Conservation (phyloP, 2,888 invertebrate genomes). For the Calliphora vomitoria region DNA sequence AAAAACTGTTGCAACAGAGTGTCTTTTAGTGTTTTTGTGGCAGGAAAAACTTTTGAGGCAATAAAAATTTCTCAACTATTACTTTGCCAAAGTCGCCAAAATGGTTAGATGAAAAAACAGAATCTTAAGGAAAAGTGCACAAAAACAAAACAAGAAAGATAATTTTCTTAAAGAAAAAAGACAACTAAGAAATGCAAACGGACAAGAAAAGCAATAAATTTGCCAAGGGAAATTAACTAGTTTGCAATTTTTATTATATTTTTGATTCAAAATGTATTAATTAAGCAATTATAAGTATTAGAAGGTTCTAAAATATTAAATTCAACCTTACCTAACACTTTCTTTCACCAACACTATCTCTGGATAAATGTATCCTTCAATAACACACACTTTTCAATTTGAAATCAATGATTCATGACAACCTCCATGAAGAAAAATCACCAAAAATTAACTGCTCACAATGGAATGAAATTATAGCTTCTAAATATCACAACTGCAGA, state of each 20-base stretch:
- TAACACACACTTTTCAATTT: conserved; percentile 44
- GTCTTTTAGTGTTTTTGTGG: conserved; percentile 66
- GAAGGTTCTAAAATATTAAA: no score
- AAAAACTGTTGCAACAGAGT: conserved; percentile 62
- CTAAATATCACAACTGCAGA: not conserved
- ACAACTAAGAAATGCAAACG: not conserved
- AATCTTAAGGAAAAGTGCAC: not conserved
- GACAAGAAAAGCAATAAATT: conserved; percentile 40
- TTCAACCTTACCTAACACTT: no score
- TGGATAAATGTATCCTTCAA: conserved; percentile 35
- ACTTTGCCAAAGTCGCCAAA: conserved; percentile 68
- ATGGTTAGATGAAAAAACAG: conserved; percentile 33
- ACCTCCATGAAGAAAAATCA: not conserved
- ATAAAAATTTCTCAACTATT: conserved; percentile 66
- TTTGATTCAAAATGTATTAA: no score
- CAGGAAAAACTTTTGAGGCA: conserved; percentile 57
- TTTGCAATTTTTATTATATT: not conserved
- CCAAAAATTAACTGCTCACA: not conserved
- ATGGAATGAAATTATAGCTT: not conserved
- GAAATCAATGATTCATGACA: conserved; percentile 64
- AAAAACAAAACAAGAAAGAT: not conserved
- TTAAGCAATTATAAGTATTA: no score
- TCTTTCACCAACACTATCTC: not conserved
- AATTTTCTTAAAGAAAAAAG: not conserved
- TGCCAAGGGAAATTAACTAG: not conserved